Evolutionary conservation across 2,797 vertebrate genomes (phyloP), one percentile per base, ranked within the genome.

Genomic region (Avahi laniger): DNA sequence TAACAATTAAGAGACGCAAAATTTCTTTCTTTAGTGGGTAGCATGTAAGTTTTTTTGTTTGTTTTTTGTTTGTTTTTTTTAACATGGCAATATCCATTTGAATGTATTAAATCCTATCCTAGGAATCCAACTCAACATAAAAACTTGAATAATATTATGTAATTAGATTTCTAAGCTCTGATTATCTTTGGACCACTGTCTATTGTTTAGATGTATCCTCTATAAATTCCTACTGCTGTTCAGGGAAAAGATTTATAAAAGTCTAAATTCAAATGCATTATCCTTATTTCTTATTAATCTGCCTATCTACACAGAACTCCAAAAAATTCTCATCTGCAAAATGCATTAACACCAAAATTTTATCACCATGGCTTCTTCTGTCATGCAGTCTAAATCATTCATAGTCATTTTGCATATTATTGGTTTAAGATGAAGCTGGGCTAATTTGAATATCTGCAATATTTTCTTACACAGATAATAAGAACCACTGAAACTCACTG

Each of bases 281-380:
- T 94, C 41, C 26, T 87, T 95, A 92, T 92, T 95, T 85, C 82
- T 92, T 96, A 95, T 94, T 96, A 96, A 93, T 94, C 50, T 69
- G 11, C 38, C 41, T 97, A 63, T 57, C 26, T 81, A 52, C 41
- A 76, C 7, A 67, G 54, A 92, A 76, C 2, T 79, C 63, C 26
- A 52, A 61, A 67, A 95, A 63, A 41, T 67, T 79, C 38, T 95
- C 52, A 69, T 76, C 26, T 73, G 50, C 5, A 30, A 11, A 93
- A 28, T 82, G n/a, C 30, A 90, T 92, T 95, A 81, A 48, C 41
- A 84, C 6, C 35, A 83, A 28, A 65, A 38, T 94, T 96, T 84
- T 79, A 93, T 80, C 52, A 91, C 33, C 20, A 76, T 0, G 1
- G 24, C 20, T 65, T 61, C 72, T 93, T 93, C 69, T 80, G 22